Base-by-base conservation (phyloP, 2,797 vertebrate genomes). In the Gobionotothen gibberifrons region DNA sequence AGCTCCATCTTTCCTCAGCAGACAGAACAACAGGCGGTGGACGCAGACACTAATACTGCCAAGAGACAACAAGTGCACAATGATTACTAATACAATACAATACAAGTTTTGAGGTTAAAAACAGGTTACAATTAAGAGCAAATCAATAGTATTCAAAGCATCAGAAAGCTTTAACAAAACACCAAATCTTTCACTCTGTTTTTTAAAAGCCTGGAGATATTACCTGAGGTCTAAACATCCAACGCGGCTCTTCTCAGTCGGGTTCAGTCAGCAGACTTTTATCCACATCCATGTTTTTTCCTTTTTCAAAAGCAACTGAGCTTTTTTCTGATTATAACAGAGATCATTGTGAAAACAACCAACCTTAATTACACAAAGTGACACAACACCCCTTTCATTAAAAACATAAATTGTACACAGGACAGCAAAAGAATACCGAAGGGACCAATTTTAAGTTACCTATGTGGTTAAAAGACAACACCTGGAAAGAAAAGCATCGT, bases 1-100 rank as follows among this genome's bases (percentile, higher is more conserved):
- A 82, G 44, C 61, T 86, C 85, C 85, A 86, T 84, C 48, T 39
- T 22, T 53, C 42, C 49, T 64, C 57, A 44, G 48, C 52, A 47
- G 44, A 48, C 26, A 51, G 63, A 65, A 7, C 12, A 3, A 15
- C 26, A 26, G 26, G 26, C 26, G 26, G 26, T 10, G 32, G 43
- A 62, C 15, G 65, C 0, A 6, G 9, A 49, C 4, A 9, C 26
- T 13, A 0, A 0, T 15, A 9, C 61, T 48, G 48, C 19, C 29
- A 7, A 32, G 22, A 15, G 2, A 65, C 57, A 42, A 10, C n/a
- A 62, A 44, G 6, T 2, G 16, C 17, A 55, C 36, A 74, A 63
- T 57, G 7, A 56, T 42, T 17, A 16, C n/a, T 26, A 26, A 26
- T 26, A 53, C 26, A 19, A 3, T 29, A 42, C n/a, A 42, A 15